phyloP scores from a whole-genome alignment of 2,113 vertebrate species.

The Chunga burmeisteri region DNA sequence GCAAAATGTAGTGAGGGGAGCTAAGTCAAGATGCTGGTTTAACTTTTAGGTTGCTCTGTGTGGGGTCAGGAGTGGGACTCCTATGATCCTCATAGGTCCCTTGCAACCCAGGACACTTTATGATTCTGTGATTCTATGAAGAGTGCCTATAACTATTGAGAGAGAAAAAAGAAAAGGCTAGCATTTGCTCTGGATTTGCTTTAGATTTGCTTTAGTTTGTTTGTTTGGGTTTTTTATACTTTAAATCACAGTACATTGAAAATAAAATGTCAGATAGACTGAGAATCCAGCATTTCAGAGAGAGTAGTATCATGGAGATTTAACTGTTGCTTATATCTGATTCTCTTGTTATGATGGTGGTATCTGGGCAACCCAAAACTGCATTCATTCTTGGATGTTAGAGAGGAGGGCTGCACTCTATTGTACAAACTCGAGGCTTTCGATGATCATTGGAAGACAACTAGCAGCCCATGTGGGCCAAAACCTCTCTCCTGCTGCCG shows the following conservation, averaged over 20 bases:
- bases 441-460: background rate
- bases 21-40: background rate
- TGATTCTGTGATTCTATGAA: background rate
- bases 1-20: background rate
- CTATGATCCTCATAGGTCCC: background rate
- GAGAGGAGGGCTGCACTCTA: background rate
- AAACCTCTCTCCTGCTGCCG: background rate
- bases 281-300: background rate
- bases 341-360: background rate
- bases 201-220: background rate
- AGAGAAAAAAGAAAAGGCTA: background rate
- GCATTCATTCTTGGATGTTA: background rate
- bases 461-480: too few relatives aligned
- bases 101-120: background rate
- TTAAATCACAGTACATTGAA: background rate
- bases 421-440: background rate
- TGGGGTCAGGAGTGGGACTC: background rate
- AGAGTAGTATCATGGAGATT: background rate
- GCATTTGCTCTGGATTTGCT: background rate
- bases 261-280: background rate
- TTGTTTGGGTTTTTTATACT: background rate
- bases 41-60: background rate
- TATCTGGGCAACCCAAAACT: background rate
- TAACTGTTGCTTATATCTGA: background rate
- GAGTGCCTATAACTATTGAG: background rate